Evolutionary conservation across 2,888 invertebrate species (phyloP).

Genomic region (Troglohyphantes excavatus): DNA sequence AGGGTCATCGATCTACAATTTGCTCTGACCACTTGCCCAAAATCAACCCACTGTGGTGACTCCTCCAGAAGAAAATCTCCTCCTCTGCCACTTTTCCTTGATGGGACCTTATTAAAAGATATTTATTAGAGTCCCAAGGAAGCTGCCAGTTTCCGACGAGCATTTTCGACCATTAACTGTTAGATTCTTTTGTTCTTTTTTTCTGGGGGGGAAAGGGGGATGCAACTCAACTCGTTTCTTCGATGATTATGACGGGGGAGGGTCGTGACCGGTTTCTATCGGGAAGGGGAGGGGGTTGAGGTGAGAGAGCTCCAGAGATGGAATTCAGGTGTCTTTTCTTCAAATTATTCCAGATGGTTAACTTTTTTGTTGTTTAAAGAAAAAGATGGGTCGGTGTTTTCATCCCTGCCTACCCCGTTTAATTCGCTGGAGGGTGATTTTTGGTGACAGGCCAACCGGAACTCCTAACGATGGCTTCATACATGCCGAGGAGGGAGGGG

Average conservation of each 20-base stretch:
- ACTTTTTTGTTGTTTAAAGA: neutral
- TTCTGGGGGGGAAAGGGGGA: neutral
- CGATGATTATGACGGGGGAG: conserved; percentile 24
- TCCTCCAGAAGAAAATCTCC: conserved; percentile 40
- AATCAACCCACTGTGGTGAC: neutral
- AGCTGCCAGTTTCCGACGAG: conserved; percentile 60
- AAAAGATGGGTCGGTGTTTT: neutral
- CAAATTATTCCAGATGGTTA: conserved; percentile 34
- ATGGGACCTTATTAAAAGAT: conserved; percentile 62
- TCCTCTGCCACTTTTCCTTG: conserved; percentile 30
- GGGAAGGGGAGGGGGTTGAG: conserved; percentile 34
- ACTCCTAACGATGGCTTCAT: conserved; percentile 46
- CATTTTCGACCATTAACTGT: conserved; percentile 40
- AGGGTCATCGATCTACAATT: conserved; percentile 47
- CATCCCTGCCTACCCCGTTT: conserved; percentile 12
- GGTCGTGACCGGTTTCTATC: conserved; percentile 60
- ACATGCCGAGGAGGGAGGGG: neutral
- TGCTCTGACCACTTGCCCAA: conserved; percentile 28
- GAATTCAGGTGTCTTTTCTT: neutral
- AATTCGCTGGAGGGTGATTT: conserved; percentile 43
- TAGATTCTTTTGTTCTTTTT: conserved; percentile 73
- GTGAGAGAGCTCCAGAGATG: conserved; percentile 41
- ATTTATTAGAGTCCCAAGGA: conserved; percentile 74
- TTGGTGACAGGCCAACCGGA: conserved; percentile 59
- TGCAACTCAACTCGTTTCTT: conserved; percentile 1